Evolutionary conservation across 2,113 vertebrate genomes (phyloP).

Genomic region (Cyanoderma ruficeps): DNA sequence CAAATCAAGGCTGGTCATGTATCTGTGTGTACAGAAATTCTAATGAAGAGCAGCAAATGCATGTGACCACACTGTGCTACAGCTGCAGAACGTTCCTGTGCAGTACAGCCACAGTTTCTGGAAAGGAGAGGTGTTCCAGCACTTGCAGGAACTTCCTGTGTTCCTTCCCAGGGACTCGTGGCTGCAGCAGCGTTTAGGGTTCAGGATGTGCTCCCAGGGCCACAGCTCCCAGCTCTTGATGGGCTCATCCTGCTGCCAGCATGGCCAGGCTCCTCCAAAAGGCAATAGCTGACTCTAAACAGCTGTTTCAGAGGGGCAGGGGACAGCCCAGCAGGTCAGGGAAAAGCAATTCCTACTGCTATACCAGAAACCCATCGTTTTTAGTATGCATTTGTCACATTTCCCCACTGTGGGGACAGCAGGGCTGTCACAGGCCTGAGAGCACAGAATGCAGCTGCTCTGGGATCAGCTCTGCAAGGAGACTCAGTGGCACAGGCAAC

Average conservation of each 20-base stretch:
- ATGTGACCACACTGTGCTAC: accelerated
- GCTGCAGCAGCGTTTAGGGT: not conserved
- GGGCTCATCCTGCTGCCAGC: not conserved
- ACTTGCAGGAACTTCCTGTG: accelerated
- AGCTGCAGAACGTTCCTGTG: not conserved
- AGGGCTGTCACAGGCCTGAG: not conserved
- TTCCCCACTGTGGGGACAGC: not conserved
- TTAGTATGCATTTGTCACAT: not conserved
- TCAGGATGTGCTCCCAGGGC: not conserved
- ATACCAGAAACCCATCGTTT: not conserved
- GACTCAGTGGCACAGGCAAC: not conserved
- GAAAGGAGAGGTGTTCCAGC: not conserved
- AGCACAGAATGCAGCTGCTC: not conserved
- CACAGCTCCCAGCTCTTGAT: not conserved
- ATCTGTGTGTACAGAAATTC: not conserved
- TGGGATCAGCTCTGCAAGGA: not conserved
- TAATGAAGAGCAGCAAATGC: not conserved
- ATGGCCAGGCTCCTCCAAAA: not conserved
- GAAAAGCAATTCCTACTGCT: not conserved
- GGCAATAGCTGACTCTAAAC: not conserved
- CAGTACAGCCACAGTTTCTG: not conserved
- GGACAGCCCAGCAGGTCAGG: accelerated
- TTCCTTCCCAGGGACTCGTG: accelerated
- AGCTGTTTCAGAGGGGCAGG: not conserved
- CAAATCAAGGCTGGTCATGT: not conserved